Evolutionary conservation across 2,797 vertebrate species (phyloP), one percentile per base, ranked within the genome.

Genomic region (Glyptemys insculpta): DNA sequence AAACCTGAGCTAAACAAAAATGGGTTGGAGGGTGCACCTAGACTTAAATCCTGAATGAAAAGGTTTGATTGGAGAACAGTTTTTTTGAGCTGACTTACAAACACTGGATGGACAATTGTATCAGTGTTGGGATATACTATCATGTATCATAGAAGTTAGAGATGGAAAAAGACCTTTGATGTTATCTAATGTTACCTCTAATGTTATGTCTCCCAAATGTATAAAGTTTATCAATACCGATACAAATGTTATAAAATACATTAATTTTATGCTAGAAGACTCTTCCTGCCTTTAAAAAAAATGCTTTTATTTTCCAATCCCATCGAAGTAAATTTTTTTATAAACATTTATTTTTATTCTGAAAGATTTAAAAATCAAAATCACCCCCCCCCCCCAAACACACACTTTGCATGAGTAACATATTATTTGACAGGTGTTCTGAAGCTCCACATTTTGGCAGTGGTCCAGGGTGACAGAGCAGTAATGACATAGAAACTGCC

Each of bases 341-440:
- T 41, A 44, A 54, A 44, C 27, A 76, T 21, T 29, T 72, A 23
- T 72, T 41, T 72, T 23, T 80, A 92, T 95, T 96, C 87, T 41
- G 81, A 41, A 91, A 84, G 80, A 14, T 88, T 62, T 94, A 83
- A 88, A 88, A 49, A n/a, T 0, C 1, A 86, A 95, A 91, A 81
- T 81, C 0, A 3, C 95, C 21, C 2, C 6, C n/a, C 19, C 9
- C n/a, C 21, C 21, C 1, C 59, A 12, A 5, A 29, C 57, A 84
- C 53, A 62, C 88, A 85, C 93, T 87, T 97, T 97, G 91, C 79
- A 96, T 81, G 94, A 89, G 88, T 94, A 82, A 82, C 88, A 91
- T 96, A 91, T 95, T 98, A 95, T 97, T 97, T 98, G 98, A 97
- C 97, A 98, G 98, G 97, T 98, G 97, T 97, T 96, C 96, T 95